Base-by-base conservation (phyloP, 2,113 vertebrate genomes). In the Catharus fuscescens region DNA sequence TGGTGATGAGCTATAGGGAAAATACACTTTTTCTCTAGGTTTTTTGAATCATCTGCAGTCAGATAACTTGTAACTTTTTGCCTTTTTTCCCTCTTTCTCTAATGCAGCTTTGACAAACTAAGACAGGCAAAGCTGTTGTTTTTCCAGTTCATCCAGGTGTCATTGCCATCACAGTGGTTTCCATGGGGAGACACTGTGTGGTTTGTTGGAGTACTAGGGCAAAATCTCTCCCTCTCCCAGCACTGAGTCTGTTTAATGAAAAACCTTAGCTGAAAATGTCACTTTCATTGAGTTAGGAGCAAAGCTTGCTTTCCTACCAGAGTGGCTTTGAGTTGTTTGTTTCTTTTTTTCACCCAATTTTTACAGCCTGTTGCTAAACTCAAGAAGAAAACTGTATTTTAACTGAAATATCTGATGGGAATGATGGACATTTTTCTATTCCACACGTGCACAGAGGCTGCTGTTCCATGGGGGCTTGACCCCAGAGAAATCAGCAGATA, bases 121-220 rank as follows among this genome's bases (percentile, higher is more conserved):
- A 70, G 34, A 34, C 18, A 18, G 73, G 28, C 31, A 64, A 40
- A 67, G 24, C n/a, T 52, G 5, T 42, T 84, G 21, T 38, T 88
- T 45, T 59, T 34, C 31, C 50, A 6, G 9, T 44, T 82, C 36
- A 67, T 78, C 13, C 36, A 36, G 61, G 24, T 10, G 13, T 79
- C 29, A 0, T 12, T 83, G 40, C 44, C 10, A 4, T 65, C 4
- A 6, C 18, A 12, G 17, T 53, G 32, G 7, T 61, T 77, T 74
- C n/a, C 0, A 0, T 38, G 38, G 59, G 29, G 50, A 72, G 59
- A 48, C 2, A 3, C 11, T 29, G 9, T 20, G 19, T 23, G 3
- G 5, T 59, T 36, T 62, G 24, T 38, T 82, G 19, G 24, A 36
- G n/a, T 29, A 28, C 53, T 45, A 38, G 29, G 44, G 60, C 29